Evolutionary conservation across 2,797 vertebrate genomes (phyloP).

Genomic region (Microctenopoma lineatum): DNA sequence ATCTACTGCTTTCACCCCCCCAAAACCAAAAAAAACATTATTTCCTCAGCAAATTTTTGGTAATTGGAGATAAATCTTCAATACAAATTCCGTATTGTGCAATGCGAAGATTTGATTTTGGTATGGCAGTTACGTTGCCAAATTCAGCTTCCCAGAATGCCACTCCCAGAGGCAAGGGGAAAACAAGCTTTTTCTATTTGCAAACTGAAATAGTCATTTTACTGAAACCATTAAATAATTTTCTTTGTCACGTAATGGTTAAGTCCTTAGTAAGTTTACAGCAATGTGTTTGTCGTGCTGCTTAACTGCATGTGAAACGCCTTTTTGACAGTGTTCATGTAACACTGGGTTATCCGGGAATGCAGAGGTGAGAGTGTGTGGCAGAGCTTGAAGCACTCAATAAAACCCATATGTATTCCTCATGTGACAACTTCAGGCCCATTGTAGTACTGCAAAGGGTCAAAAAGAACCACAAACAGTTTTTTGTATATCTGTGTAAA

Average conservation of each 20-base stretch:
- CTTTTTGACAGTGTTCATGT: neutral
- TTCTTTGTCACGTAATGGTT: constrained; percentile 19
- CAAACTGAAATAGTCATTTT: constrained; percentile 18
- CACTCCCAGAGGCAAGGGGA: constrained; percentile 12
- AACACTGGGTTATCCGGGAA: neutral
- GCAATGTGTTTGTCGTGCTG: neutral
- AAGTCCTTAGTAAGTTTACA: neutral
- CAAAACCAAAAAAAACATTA: neutral
- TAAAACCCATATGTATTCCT: neutral
- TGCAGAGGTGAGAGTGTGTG: neutral
- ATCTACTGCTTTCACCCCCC: constrained; percentile 1
- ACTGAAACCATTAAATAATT: constrained; percentile 20
- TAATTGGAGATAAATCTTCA: constrained; percentile 16
- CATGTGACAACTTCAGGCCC: neutral
- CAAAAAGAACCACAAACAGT: neutral
- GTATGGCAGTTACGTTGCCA: constrained; percentile 13
- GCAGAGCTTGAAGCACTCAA: neutral
- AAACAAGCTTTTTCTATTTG: constrained; percentile 20
- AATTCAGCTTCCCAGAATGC: constrained; percentile 39
- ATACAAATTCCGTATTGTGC: constrained; percentile 29
- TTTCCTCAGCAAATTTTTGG: constrained; percentile 15
- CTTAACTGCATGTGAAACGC: neutral
- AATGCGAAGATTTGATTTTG: constrained; percentile 24
- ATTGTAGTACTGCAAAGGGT: neutral
- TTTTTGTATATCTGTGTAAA: neutral